Percentiles rank a stretch among this genome's conserved stretches.
phyloP scores from a whole-genome alignment of 2,888 invertebrate genomes.

The Melinopterus prodromus region DNA sequence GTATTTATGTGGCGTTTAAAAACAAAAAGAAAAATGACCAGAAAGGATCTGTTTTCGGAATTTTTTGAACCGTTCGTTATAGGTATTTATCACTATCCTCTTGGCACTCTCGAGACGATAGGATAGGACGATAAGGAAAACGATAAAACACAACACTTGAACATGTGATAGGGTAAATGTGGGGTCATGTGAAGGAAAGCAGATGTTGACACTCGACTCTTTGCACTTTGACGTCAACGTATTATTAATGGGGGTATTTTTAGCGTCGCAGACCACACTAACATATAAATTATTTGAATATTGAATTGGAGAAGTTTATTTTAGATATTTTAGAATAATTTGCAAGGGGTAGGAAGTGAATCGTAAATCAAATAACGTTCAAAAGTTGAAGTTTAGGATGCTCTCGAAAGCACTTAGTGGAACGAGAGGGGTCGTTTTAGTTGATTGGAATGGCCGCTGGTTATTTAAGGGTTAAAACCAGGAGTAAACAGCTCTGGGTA shows the following conservation, averaged over 20 bases:
- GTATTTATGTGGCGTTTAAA: no score
- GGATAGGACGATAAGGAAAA: background rate
- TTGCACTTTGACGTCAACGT: background rate
- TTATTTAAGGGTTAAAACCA: no score
- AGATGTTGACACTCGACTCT: background rate
- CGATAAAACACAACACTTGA: background rate
- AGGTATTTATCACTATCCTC: background rate
- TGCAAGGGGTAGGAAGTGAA: background rate
- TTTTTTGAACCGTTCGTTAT: background rate
- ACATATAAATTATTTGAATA: no score
- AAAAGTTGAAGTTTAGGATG: no score
- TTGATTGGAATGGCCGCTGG: no score
- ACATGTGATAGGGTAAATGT: background rate
- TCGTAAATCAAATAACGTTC: background rate
- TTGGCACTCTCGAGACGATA: background rate
- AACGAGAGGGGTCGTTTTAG: no score
- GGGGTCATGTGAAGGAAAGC: background rate
- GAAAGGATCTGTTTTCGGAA: background rate
- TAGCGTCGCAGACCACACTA: background rate
- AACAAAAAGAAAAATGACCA: no score
- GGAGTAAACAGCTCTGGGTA: no score
- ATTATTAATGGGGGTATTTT: background rate
- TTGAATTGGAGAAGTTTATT: no score
- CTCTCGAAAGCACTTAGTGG: no score
- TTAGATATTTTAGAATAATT: no score